Evolutionary conservation across 2,888 invertebrate species (phyloP), one percentile per base, ranked within the genome.

Genomic region (Eustalomyia histrio): DNA sequence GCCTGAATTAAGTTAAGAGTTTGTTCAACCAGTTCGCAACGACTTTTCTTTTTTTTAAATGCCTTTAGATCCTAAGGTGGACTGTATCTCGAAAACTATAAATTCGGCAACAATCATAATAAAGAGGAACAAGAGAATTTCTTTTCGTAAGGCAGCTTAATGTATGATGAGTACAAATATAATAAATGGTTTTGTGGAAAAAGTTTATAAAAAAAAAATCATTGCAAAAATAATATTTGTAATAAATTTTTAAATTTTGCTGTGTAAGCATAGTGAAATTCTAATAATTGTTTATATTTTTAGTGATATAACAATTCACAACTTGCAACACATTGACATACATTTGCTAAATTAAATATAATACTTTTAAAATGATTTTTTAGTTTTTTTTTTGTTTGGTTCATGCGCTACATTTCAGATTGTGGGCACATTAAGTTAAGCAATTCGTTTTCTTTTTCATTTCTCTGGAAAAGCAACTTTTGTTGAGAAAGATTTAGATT

Each of bases 201-300:
- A 50, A 39, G 2, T 39, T 39, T 24, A 3, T n/a, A 14, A 14
- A 8, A 7, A n/a, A n/a, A 58, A 58, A 64, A 50, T 39, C 21
- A 33, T 21, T 47, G 57, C 29, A 50, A 64, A 57, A 16, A 16
- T 50, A 29, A 2, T 71, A 17, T 16, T 18, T 47, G 43, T 9
- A 55, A 18, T 43, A 55, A 64, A 39, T 17, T n/a, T 18, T 55
- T 35, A 10, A 43, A 33, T 65, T 60, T 67, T 76, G 71, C 69
- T 67, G 57, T 52, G 29, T 76, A 67, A 76, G 64, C 74, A 16
- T 35, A 74, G 69, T 74, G 60, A 65, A 74, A 52, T 80, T 80
- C 39, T 76, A 16, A 12, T 68, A 43, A 52, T 24, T 39, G 39
- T 50, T 29, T 39, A 33, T 6, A 33, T n/a, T n/a, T n/a, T n/a